Conservation (phyloP, 2,113 vertebrate genomes). For the Castor canadensis region DNA sequence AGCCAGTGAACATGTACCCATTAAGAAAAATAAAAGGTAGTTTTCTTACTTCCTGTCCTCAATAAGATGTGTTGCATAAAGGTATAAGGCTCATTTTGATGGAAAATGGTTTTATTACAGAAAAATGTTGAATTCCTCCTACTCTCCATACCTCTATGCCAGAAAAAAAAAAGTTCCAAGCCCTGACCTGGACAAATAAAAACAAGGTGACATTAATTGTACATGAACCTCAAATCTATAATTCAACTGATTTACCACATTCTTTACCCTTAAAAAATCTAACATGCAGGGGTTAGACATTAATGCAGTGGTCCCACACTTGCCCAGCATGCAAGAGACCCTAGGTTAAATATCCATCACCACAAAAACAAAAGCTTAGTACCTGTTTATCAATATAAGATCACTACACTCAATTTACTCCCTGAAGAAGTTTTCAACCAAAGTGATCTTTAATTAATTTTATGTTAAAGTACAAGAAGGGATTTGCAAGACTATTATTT, state of each 20-base stretch:
- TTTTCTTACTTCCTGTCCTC: not conserved
- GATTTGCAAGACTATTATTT: not conserved
- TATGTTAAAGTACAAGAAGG: slow-evolving; percentile 19
- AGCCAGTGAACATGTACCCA: not conserved
- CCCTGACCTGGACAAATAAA: not conserved
- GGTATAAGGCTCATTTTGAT: no score
- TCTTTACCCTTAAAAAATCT: not conserved
- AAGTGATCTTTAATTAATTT: not conserved
- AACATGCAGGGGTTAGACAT: not conserved
- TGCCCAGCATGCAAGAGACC: not conserved
- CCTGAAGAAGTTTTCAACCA: not conserved
- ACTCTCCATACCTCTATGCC: not conserved
- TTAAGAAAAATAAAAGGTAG: not conserved
- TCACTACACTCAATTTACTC: not conserved
- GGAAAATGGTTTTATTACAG: no score
- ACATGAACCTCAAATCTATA: not conserved
- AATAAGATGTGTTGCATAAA: no score
- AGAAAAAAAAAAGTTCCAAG: not conserved
- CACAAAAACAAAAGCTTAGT: not conserved
- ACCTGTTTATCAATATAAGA: not conserved
- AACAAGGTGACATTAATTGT: not conserved
- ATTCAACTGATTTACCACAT: not conserved
- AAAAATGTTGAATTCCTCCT: no score
- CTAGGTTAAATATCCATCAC: not conserved
- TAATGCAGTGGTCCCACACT: not conserved